phyloP scores from a whole-genome alignment of 2,797 vertebrate species.

The Xiphophorus birchmanni region DNA sequence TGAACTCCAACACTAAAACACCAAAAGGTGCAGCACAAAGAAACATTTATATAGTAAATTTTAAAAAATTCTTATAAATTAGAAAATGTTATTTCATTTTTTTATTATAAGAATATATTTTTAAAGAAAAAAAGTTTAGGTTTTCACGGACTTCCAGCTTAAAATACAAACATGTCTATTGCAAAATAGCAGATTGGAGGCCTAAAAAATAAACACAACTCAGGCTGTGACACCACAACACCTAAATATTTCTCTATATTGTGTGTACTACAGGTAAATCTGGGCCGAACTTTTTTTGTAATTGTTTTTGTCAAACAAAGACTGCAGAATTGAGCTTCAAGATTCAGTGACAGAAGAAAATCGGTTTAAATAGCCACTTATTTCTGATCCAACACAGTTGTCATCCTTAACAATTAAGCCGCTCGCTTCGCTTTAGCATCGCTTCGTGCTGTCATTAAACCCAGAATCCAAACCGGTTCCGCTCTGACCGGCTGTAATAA shows the following conservation, averaged over 20 bases:
- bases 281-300: background rate
- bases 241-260: background rate
- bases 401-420: background rate
- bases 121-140: background rate
- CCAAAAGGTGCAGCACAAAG: background rate
- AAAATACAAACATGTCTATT: background rate
- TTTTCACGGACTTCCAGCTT: background rate
- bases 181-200: background rate
- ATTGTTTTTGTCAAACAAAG: background rate
- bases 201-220: background rate
- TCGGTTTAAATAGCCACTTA: background rate
- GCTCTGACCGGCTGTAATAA: slow-evolving; percentile 2
- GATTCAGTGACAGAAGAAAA: background rate
- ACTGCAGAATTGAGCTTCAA: background rate
- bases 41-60: background rate
- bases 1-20: background rate
- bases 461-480: background rate
- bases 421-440: background rate
- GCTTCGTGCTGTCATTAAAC: background rate
- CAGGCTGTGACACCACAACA: background rate
- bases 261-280: background rate
- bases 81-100: background rate
- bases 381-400: background rate
- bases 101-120: background rate
- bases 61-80: background rate